These are phyloP conservation scores for Mylabris sibirica DNA, from an alignment of 2,888 invertebrate species.

Conservation along the genomic window DNA sequence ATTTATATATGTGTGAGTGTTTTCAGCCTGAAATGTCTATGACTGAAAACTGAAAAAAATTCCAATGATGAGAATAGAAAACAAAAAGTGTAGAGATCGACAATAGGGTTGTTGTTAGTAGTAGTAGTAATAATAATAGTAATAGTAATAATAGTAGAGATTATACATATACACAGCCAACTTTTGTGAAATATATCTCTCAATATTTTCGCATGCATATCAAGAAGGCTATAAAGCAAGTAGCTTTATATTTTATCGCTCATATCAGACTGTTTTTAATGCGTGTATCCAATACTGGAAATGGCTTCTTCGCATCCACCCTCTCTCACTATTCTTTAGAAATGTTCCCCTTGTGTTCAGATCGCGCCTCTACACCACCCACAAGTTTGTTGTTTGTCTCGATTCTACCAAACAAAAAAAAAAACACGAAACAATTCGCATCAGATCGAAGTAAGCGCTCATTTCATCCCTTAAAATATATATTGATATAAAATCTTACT, in stretches of 20 bases:
- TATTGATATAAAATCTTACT: not conserved
- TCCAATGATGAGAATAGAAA: not conserved
- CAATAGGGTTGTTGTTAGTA: not conserved
- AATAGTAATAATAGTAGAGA: not conserved
- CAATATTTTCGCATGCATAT: conserved; percentile 58
- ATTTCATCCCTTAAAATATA: not conserved
- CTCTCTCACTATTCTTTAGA: conserved; percentile 17
- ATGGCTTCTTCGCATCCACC: conserved; percentile 46
- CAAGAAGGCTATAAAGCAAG: conserved; percentile 57
- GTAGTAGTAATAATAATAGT: not conserved
- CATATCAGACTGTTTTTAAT: conserved; percentile 58
- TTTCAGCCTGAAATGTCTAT: not conserved
- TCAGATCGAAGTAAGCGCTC: not conserved
- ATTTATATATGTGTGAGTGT: not conserved
- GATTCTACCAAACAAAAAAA: not conserved
- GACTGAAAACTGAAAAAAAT: not conserved
- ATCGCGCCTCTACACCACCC: conserved; percentile 1
- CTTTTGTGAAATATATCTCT: conserved; percentile 53
- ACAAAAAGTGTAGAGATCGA: not conserved
- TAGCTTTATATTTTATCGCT: conserved; percentile 58
- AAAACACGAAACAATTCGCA: not conserved
- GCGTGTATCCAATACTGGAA: conserved; percentile 58
- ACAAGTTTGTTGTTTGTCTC: not conserved
- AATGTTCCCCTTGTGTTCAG: not conserved
- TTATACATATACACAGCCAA: not conserved